A percentile compares a stretch with the other conserved stretches of the same genome.
Conservation (phyloP, 2,113 vertebrate species). For the Neotoma lepida region DNA sequence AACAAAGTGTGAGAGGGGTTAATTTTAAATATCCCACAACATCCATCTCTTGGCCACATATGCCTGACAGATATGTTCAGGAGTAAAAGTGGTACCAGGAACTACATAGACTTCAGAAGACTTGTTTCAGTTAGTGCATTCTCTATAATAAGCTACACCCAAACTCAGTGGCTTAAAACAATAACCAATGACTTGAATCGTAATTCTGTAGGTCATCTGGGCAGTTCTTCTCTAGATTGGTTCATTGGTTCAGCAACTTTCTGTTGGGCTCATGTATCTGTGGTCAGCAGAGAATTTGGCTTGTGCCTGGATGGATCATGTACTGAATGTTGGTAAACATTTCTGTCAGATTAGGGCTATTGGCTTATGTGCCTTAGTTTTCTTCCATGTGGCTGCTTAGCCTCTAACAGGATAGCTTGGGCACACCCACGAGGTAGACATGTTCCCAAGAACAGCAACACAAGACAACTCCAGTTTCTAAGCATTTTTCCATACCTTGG, state of each 20-base stretch:
- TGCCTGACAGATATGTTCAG: background rate
- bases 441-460: background rate
- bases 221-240: background rate
- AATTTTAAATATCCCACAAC: slow-evolving; percentile 28
- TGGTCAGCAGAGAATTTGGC: background rate
- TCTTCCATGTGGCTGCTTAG: background rate
- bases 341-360: background rate
- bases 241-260: background rate
- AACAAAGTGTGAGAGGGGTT: no score
- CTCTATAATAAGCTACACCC: slow-evolving; percentile 45
- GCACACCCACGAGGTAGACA: background rate
- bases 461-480: background rate
- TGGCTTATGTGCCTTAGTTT: background rate
- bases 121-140: slow-evolving; percentile 7
- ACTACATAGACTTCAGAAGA: background rate
- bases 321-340: background rate
- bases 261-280: background rate
- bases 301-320: background rate
- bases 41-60: slow-evolving; percentile 30
- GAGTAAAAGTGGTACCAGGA: background rate
- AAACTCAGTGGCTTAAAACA: slow-evolving; percentile 34
- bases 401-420: background rate
- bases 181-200: slow-evolving; percentile 13
- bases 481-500: background rate
- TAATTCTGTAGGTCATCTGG: background rate